Conservation (phyloP, 2,113 vertebrate species). For the Oryctolagus cuniculus region DNA sequence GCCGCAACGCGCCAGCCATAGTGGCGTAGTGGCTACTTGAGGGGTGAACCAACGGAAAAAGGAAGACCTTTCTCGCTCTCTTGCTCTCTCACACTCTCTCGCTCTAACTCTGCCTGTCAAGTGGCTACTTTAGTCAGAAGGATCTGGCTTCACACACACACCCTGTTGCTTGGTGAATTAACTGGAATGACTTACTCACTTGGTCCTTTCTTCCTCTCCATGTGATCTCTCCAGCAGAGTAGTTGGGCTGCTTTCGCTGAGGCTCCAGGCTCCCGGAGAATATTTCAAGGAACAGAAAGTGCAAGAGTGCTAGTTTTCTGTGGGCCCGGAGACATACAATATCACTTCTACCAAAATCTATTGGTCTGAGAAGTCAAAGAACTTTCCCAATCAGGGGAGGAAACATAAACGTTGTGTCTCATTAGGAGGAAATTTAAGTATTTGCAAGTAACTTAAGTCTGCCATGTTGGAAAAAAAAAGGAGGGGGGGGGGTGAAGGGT, state of each 20-base stretch:
- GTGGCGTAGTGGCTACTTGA: no score
- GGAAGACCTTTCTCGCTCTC: no score
- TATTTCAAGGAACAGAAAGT: not conserved
- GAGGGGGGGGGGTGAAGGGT: fast-evolving
- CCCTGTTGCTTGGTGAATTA: not conserved
- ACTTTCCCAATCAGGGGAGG: not conserved
- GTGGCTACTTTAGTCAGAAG: not conserved
- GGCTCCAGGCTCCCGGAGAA: not conserved
- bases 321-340: not conserved
- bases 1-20: no score
- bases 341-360: not conserved
- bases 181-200: not conserved
- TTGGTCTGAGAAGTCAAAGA: not conserved
- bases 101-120: no score
- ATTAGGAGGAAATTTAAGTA: not conserved
- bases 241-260: not conserved
- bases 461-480: not conserved
- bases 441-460: not conserved
- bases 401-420: not conserved
- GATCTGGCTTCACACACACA: not conserved
- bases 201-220: not conserved
- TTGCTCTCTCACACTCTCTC: no score
- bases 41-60: no score
- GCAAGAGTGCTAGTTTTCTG: not conserved
- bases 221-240: not conserved